phyloP scores from a whole-genome alignment of 2,888 invertebrate species.

The Pinctada fucata region DNA sequence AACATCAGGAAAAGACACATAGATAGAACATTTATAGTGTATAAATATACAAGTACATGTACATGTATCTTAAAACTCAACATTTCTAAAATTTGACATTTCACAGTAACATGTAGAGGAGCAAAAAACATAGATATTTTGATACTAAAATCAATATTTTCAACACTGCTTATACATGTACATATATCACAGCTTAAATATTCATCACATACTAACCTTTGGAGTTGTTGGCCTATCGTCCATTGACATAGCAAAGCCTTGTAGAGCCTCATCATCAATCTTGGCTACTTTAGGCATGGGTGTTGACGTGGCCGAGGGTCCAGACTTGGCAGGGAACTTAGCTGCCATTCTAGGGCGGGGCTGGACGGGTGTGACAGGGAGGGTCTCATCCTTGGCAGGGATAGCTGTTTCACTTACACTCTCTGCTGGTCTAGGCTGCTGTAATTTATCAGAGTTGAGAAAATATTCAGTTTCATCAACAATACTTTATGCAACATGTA shows the following conservation, averaged over 20 bases:
- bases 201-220: constrained; percentile 14
- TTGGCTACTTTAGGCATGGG: constrained; percentile 54
- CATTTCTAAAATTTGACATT: too few species aligned
- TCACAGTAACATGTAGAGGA: too few species aligned
- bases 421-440: constrained; percentile 28
- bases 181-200: too few species aligned
- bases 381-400: constrained; percentile 7
- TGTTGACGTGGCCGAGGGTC: constrained; percentile 68
- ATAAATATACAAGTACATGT: too few species aligned
- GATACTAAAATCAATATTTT: too few species aligned
- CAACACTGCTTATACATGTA: neutral
- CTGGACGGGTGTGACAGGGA: constrained; percentile 56
- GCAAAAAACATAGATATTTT: too few species aligned
- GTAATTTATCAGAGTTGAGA: neutral
- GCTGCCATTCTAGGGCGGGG: constrained; percentile 54
- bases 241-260: constrained; percentile 21
- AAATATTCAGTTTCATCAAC: too few species aligned
- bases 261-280: constrained; percentile 18
- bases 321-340: constrained; percentile 49
- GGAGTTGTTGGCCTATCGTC: constrained; percentile 29
- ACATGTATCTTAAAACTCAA: too few species aligned
- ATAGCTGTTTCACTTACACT: constrained; percentile 5
- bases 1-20: too few species aligned
- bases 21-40: too few species aligned
- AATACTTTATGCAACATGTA: too few species aligned